These are phyloP conservation scores for Rhamnusium bicolor DNA, from an alignment of 2,888 invertebrate genomes.

Conservation along the genomic window DNA sequence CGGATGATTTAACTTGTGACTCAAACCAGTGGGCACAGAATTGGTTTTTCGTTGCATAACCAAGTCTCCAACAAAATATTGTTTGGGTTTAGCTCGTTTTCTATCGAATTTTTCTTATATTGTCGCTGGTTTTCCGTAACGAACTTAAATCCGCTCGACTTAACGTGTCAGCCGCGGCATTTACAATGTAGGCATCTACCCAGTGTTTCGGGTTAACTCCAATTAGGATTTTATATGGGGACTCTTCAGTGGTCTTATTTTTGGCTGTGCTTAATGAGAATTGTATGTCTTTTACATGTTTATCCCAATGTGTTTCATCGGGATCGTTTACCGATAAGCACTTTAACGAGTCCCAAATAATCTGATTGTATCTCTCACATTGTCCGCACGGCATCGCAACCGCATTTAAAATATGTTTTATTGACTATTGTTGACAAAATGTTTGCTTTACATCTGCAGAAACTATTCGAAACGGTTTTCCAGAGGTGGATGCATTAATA, in stretches of 20 bases:
- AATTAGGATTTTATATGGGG: not conserved
- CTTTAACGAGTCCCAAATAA: not conserved
- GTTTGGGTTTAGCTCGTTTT: not conserved
- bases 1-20: not conserved
- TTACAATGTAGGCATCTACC: too few species aligned
- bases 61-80: not conserved
- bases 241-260: not conserved
- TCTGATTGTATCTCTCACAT: not conserved
- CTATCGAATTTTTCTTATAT: not conserved
- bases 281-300: too few species aligned
- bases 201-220: too few species aligned
- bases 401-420: not conserved
- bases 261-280: not conserved
- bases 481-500: too few species aligned
- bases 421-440: not conserved
- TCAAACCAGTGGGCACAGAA: not conserved
- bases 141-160: too few species aligned
- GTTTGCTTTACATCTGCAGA: too few species aligned
- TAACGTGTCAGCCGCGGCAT: too few species aligned
- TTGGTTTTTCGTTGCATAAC: too few species aligned
- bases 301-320: not conserved
- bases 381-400: not conserved
- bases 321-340: not conserved
- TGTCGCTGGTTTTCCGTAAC: not conserved
- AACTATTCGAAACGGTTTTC: too few species aligned